phyloP scores from a whole-genome alignment of 2,113 vertebrate genomes.

The Trogon melanurus region DNA sequence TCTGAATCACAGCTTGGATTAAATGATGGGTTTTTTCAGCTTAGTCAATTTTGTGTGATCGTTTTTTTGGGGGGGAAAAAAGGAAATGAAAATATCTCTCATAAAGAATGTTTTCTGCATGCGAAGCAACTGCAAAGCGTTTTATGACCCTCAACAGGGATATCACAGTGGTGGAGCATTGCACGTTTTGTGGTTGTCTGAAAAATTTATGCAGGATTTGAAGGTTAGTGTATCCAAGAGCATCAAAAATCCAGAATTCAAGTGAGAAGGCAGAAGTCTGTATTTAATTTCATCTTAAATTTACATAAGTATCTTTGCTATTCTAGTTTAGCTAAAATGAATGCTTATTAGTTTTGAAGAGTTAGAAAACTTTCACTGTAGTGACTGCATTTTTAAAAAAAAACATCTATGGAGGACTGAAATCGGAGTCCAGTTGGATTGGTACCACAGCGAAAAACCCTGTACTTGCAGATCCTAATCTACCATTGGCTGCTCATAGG shows the following conservation, averaged over 20 bases:
- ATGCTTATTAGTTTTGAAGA: not conserved
- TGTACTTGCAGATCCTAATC: not conserved
- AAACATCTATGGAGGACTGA: not conserved
- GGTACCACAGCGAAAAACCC: not conserved
- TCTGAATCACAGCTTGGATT: not conserved
- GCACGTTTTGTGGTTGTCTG: not conserved
- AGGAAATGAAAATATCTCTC: not conserved
- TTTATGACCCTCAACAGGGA: not conserved
- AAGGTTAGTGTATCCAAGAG: not conserved
- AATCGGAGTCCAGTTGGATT: not conserved
- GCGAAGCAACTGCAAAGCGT: not conserved
- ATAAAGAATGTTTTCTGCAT: not conserved
- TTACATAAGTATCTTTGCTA: not conserved
- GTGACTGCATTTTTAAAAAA: not conserved
- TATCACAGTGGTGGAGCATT: not conserved
- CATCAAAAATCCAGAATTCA: not conserved
- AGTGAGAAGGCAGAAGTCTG: not conserved
- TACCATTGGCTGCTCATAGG: not conserved
- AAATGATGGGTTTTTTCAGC: not conserved
- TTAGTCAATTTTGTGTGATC: not conserved
- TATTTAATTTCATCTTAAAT: not conserved
- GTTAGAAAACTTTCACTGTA: not conserved
- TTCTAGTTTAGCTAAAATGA: not conserved
- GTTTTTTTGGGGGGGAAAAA: not conserved
- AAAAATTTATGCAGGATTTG: not conserved